Conservation (phyloP, 37 sponge, comb jelly and placozoan genomes). For the Lycopodina hypogea region DNA sequence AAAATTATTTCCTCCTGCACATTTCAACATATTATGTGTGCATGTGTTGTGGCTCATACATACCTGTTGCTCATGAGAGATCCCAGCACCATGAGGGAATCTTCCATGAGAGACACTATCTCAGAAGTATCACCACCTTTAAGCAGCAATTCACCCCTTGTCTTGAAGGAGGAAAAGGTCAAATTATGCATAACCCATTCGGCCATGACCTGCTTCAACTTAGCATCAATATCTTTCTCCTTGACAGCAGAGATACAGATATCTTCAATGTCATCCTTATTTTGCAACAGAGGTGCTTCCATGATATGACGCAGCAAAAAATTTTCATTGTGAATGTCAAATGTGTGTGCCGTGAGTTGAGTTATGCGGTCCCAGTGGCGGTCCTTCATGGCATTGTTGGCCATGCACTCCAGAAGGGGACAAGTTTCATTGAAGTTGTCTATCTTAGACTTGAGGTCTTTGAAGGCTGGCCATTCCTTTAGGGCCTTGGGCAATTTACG, state of each 20-base stretch:
- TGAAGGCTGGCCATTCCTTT: constrained; percentile 98
- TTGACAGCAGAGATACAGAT: constrained; percentile 97
- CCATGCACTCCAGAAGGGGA: constrained; percentile 92
- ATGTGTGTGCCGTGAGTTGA: constrained; percentile 69
- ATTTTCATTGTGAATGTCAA: constrained; percentile 85
- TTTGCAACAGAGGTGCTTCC: constrained; percentile 89
- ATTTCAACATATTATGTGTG: too few relatives aligned
- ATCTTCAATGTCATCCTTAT: constrained; percentile 96
- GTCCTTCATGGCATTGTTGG: constrained; percentile 94
- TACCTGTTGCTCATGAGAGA: constrained; percentile 97
- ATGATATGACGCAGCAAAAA: constrained; percentile 89
- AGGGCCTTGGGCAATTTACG: constrained; percentile 93
- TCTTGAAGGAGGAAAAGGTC: constrained; percentile 82
- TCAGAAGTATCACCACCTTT: constrained; percentile 88
- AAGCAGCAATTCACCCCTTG: constrained; percentile 89
- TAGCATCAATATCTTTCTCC: constrained; percentile 98
- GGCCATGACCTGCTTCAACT: constrained; percentile 82
- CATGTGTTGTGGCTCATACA: too few relatives aligned
- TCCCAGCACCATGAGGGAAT: constrained; percentile 95
- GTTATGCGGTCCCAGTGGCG: constrained; percentile 91
- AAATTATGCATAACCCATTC: constrained; percentile 88
- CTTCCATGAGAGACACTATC: constrained; percentile 93
- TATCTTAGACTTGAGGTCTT: constrained; percentile 89
- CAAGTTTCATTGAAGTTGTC: constrained; percentile 97
- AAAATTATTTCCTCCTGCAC: too few relatives aligned